Base-by-base conservation (phyloP, 2,797 vertebrate species). In the Australoheros facetus region DNA sequence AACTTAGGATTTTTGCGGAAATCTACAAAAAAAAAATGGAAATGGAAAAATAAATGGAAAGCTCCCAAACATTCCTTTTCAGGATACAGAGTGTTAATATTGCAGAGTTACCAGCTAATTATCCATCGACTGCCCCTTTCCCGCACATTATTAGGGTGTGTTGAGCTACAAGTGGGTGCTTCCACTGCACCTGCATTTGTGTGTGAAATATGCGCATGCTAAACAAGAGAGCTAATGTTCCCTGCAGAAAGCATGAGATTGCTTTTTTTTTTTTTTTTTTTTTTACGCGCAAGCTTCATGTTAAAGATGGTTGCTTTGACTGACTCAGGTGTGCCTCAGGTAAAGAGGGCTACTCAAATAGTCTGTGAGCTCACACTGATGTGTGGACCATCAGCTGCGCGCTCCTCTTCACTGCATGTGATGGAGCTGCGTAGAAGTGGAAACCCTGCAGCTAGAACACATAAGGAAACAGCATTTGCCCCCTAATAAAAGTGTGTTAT, bases 261-360 rank as follows among this genome's bases (percentile, higher is more conserved):
- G 8, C 10, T 69, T 21, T 60, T 26, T 26, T 2, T 26, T 26
- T 26, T 26, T 26, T 26, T 3, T 3, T 26, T 26, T 26, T 26
- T 26, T 26, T 71, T 64, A 10, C 37, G 17, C 34, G n/a, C 53
- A 71, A n/a, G 32, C 76, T 80, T 69, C 16, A 69, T 69, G 30
- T 14, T 28, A 69, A 69, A 51, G 17, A 51, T 0, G 42, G 42
- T 51, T 13, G 26, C 30, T 48, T 7, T 51, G 26, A 69, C 26
- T 82, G 79, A 81, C 26, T 82, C 58, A n/a, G 39, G 73, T 39
- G 2, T 8, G 1, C 56, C 73, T 77, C 19, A 5, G 32, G 48
- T 2, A 58, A n/a, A 37, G 12, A 11, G 37, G n/a, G 10, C 19
- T 37, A 19, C 56, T 78, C 30, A 42, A 30, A 75, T 3, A 78